A percentile compares a stretch with the other conserved stretches of the same genome.
Evolutionary conservation across 2,797 vertebrate genomes (phyloP).

Genomic region (Trematomus bernacchii): DNA sequence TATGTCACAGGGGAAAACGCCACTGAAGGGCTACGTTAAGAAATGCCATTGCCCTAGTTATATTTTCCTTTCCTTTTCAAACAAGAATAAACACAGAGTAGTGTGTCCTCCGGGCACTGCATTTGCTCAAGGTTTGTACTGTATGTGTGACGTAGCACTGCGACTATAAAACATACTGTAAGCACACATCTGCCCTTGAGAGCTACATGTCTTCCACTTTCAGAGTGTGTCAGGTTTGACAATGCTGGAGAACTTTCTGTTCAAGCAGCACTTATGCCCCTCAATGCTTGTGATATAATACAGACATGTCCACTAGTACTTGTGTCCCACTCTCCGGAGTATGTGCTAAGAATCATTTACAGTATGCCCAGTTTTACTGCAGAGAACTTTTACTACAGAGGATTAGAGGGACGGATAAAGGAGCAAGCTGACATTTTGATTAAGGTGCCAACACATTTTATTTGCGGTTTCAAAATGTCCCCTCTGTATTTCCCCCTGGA

Average conservation of each 20-base stretch:
- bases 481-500: constrained; percentile 78
- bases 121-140: constrained; percentile 30
- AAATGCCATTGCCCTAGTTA: constrained; percentile 43
- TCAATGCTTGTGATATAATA: background rate
- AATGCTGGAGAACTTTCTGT: background rate
- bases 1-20: constrained; percentile 36
- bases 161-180: background rate
- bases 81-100: constrained; percentile 31
- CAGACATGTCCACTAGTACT: background rate
- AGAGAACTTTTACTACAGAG: constrained; percentile 27
- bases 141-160: constrained; percentile 10
- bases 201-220: constrained; percentile 6
- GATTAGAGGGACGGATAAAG: constrained; percentile 27
- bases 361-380: constrained; percentile 18
- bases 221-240: background rate
- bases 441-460: constrained; percentile 77
- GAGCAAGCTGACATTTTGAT: constrained; percentile 82
- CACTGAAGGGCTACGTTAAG: constrained; percentile 8
- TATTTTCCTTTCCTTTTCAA: constrained; percentile 24
- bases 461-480: constrained; percentile 73
- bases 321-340: background rate
- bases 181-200: constrained; percentile 16
- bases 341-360: constrained; percentile 21
- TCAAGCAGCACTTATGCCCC: background rate
- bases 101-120: constrained; percentile 19